These are phyloP conservation scores for Zelostemma sp. DNA, from an alignment of 1,140 invertebrate species.

Conservation along the genomic window DNA sequence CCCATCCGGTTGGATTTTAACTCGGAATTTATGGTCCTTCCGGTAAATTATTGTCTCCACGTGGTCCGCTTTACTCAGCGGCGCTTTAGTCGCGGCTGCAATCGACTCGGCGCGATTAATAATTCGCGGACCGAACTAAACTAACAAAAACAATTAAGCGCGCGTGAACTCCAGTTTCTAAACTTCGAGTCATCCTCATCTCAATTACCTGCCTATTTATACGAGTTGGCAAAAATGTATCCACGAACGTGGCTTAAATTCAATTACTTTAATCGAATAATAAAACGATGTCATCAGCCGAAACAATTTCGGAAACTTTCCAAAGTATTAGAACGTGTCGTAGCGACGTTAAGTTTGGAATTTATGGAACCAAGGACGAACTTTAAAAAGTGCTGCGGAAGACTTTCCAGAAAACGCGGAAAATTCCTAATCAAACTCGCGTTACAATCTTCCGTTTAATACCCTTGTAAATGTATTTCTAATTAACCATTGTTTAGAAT, in stretches of 20 bases:
- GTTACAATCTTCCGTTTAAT: slow-evolving; percentile 49
- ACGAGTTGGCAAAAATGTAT: too few relatives aligned
- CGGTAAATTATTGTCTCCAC: slow-evolving; percentile 48
- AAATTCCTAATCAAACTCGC: too few relatives aligned
- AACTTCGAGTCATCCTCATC: neutral
- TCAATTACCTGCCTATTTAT: too few relatives aligned
- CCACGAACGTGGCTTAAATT: neutral
- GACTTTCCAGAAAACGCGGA: too few relatives aligned
- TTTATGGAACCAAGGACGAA: too few relatives aligned
- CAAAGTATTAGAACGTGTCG: too few relatives aligned
- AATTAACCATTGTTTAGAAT: slow-evolving; percentile 4
- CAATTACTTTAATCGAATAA: neutral
- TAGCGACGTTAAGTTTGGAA: too few relatives aligned
- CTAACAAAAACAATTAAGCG: neutral
- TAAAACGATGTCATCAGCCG: too few relatives aligned
- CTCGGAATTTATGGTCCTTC: slow-evolving; percentile 48
- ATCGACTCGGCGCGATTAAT: slow-evolving; percentile 12
- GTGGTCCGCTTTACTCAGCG: slow-evolving; percentile 2
- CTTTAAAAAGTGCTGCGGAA: too few relatives aligned
- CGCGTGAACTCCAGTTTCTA: neutral
- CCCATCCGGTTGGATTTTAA: slow-evolving; percentile 51
- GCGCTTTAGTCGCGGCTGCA: slow-evolving; percentile 7
- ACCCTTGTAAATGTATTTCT: slow-evolving; percentile 40
- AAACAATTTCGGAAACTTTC: too few relatives aligned
- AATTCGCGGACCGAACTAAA: neutral